These are phyloP conservation scores for Lathronympha strigana DNA, from an alignment of 2,888 invertebrate species.

Conservation along the genomic window DNA sequence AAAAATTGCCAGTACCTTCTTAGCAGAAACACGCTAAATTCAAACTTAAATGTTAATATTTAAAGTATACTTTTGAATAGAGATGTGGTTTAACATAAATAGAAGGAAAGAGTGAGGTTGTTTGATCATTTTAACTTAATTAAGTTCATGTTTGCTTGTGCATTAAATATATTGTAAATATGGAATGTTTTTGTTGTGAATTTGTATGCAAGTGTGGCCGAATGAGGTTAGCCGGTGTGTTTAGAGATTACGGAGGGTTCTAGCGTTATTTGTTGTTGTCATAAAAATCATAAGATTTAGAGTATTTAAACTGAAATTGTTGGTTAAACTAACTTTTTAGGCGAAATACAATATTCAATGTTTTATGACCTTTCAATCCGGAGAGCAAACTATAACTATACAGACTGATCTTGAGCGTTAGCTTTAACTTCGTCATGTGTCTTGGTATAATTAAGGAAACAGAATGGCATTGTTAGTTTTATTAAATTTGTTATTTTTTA, in stretches of 20 bases:
- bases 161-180: conserved; percentile 40
- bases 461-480: no score
- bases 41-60: background rate
- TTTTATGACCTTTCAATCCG: no score
- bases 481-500: no score
- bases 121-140: conserved; percentile 49
- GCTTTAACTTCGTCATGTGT: no score
- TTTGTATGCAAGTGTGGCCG: conserved; percentile 30
- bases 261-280: background rate
- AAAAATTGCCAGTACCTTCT: conserved; percentile 52
- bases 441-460: no score
- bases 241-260: conserved; percentile 17
- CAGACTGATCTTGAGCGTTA: no score
- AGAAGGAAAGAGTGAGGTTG: conserved; percentile 38
- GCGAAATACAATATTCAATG: no score
- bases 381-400: no score
- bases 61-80: conserved; percentile 13
- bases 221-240: conserved; percentile 6
- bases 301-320: no score
- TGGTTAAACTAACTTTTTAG: background rate
- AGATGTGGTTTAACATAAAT: conserved; percentile 35
- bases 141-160: conserved; percentile 40
- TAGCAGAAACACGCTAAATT: background rate
- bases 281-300: background rate
- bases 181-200: conserved; percentile 31